These are phyloP conservation scores for Sminthurinus aureus DNA, from an alignment of 2,888 invertebrate genomes.

Conservation along the genomic window DNA sequence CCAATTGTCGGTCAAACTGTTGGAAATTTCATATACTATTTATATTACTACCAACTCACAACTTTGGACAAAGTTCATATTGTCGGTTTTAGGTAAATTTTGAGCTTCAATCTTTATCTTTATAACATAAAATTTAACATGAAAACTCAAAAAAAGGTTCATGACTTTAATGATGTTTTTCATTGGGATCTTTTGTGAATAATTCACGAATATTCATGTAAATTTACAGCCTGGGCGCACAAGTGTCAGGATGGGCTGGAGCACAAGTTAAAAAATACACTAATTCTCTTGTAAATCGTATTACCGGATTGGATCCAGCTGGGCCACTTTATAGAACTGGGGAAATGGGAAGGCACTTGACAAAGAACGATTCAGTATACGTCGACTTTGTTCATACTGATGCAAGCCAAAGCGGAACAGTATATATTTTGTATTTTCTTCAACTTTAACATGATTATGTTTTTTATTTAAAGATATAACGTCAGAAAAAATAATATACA, in stretches of 20 bases:
- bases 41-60: conserved; percentile 8
- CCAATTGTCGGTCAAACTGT: conserved; percentile 24
- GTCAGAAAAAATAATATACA: no score
- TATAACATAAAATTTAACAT: no score
- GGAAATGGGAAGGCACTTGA: conserved; percentile 20
- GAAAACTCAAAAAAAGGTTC: no score
- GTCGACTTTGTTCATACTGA: conserved; percentile 38
- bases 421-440: no score
- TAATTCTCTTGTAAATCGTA: not conserved
- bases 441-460: no score
- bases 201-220: no score
- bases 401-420: conserved; percentile 27
- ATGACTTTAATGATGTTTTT: no score
- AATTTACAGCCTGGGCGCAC: no score
- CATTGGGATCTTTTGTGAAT: no score
- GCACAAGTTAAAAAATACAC: conserved; percentile 8
- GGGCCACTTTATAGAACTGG: conserved; percentile 31
- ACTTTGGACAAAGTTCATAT: conserved; percentile 19
- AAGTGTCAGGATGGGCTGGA: conserved; percentile 31
- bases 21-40: conserved; percentile 18
- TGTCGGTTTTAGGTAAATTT: conserved; percentile 6
- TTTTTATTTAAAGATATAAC: no score
- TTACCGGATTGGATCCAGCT: conserved; percentile 27
- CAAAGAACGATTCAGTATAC: conserved; percentile 7
- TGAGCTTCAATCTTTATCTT: no score